Evolutionary conservation across 2,888 invertebrate species (phyloP), one percentile per base, ranked within the genome.

Genomic region (Thelaira solivaga): DNA sequence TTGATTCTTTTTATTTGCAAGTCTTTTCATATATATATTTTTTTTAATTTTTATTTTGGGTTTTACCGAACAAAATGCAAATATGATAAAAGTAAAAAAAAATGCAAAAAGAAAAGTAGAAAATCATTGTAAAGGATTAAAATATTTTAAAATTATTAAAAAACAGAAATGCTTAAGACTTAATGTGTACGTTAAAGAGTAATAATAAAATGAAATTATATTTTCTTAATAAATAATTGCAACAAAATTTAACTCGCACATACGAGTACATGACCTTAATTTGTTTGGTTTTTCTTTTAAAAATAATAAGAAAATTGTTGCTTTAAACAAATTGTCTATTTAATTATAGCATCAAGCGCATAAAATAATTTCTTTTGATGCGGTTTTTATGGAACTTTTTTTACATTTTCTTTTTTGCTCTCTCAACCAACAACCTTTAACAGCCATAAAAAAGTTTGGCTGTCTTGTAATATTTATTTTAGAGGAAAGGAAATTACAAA

Each of bases 321-420:
- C 24, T 5, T 29, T 8, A 41, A 0, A 51, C 31, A 61, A 18
- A 43, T 26, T 61, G 13, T 61, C 45, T 45, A 62, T 72, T 47
- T 72, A 72, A 72, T 72, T 62, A 55, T 47, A n/a, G 26, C 43
- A 39, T 11, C 39, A 22, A 20, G 59, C 74, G 39, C 84, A 85
- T 85, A 85, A 86, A 86, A 65, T 64, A 39, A 78, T 78, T 74
- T 74, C 78, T 78, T 78, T 78, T 78, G 78, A 78, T 78, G 78
- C 74, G 78, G 78, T 78, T 78, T 74, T 74, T 64, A 45, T 47
- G 59, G 64, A 68, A 76, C 65, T 72, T 80, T 76, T 73, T 75
- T 55, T 39, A n/a, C n/a, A n/a, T 41, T 22, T 18, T 10, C 10
- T 6, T 24, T 18, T 41, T 29, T 4, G 2, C 45, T 20, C 22